phyloP scores from a whole-genome alignment of 2,888 invertebrate genomes.

The Harpalus rufipes region DNA sequence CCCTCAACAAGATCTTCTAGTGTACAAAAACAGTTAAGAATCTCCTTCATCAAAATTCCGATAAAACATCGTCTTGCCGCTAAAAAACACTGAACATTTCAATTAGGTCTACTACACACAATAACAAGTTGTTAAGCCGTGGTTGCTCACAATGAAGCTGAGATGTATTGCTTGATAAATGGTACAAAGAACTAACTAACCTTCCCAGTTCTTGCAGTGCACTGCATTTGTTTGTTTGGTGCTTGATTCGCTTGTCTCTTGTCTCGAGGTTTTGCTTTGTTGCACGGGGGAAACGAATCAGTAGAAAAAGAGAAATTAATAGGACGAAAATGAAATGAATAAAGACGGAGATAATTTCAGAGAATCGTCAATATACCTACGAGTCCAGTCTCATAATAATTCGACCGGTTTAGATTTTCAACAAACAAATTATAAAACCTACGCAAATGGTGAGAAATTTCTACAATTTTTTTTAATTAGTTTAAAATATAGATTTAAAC shows the following conservation, averaged over 20 bases:
- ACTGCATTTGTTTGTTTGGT: slow-evolving; percentile 51
- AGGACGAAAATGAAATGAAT: neutral
- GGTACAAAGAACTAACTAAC: slow-evolving; percentile 64
- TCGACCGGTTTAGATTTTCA: no score
- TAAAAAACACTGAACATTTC: slow-evolving; percentile 26
- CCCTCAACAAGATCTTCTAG: no score
- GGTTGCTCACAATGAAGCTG: slow-evolving; percentile 41
- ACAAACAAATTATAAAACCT: no score
- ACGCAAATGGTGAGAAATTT: no score
- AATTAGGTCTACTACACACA: slow-evolving; percentile 53
- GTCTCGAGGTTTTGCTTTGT: slow-evolving; percentile 30
- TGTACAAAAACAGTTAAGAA: neutral
- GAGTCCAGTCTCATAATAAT: no score
- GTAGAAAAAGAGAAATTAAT: neutral
- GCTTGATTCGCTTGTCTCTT: slow-evolving; percentile 37
- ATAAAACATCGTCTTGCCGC: neutral
- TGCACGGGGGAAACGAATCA: neutral
- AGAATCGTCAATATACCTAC: no score
- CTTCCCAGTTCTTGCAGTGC: slow-evolving; percentile 62
- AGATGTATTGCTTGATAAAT: slow-evolving; percentile 65
- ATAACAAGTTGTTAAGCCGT: slow-evolving; percentile 60
- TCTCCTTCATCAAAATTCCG: neutral
- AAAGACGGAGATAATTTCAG: no score
- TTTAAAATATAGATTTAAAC: no score
- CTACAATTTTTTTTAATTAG: no score